Evolutionary conservation across 2,888 invertebrate species (phyloP).

Genomic region (Drosophila tanythrix): DNA sequence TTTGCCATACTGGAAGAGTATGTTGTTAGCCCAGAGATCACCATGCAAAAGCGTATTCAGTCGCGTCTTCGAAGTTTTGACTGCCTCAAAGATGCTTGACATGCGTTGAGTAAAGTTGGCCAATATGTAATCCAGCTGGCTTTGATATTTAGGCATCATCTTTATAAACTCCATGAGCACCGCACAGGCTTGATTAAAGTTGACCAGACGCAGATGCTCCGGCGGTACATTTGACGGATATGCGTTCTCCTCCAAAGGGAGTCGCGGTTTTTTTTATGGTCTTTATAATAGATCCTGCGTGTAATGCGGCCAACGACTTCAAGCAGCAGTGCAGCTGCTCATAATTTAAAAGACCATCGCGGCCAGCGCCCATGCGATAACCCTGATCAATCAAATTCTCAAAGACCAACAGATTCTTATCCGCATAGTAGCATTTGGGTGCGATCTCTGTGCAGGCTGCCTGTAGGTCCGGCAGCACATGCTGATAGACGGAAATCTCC

Average conservation of each 20-base stretch:
- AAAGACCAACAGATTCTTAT: constrained; percentile 84
- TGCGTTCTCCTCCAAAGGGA: constrained; percentile 82
- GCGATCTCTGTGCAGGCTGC: constrained; percentile 73
- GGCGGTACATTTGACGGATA: constrained; percentile 78
- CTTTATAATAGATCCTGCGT: constrained; percentile 85
- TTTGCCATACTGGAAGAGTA: constrained; percentile 84
- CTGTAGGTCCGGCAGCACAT: constrained; percentile 84
- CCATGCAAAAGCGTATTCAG: constrained; percentile 85
- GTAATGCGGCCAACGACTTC: constrained; percentile 84
- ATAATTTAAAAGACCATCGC: constrained; percentile 81
- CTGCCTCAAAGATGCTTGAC: constrained; percentile 77
- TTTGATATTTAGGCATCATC: constrained; percentile 79
- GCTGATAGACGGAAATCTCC: constrained; percentile 85
- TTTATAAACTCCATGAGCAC: constrained; percentile 80
- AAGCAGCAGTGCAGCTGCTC: constrained; percentile 84
- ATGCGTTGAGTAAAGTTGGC: constrained; percentile 70
- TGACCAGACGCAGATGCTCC: constrained; percentile 71
- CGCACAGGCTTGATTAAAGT: constrained; percentile 75
- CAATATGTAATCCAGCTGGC: constrained; percentile 70
- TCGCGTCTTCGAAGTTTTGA: constrained; percentile 81
- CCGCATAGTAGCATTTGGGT: constrained; percentile 84
- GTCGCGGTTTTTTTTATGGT: constrained; percentile 64
- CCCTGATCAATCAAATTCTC: constrained; percentile 84
- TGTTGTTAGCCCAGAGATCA: constrained; percentile 86
- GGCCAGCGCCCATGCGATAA: constrained; percentile 76